Percentiles rank a stretch among this genome's conserved stretches.
Conservation (phyloP, 2,797 vertebrate species). For the Micrastur ruficollis region DNA sequence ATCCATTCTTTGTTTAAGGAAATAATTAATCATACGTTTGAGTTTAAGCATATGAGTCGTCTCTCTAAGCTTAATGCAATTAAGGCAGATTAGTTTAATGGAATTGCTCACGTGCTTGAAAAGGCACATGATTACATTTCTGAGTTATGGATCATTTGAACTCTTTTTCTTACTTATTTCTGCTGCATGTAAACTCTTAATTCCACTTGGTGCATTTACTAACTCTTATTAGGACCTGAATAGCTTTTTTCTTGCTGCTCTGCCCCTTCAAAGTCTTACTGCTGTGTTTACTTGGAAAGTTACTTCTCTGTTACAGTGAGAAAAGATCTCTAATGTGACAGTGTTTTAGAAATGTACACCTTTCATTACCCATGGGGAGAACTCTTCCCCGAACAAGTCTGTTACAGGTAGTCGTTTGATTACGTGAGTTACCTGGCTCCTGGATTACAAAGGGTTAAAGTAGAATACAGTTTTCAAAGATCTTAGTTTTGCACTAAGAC, state of each 20-base stretch:
- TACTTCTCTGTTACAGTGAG: neutral
- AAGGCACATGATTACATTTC: conserved; percentile 19
- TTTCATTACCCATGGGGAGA: neutral
- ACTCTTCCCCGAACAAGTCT: neutral
- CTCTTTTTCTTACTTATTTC: neutral
- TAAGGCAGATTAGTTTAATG: conserved; percentile 52
- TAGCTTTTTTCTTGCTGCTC: neutral
- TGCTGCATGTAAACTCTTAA: neutral
- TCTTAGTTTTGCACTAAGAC: neutral
- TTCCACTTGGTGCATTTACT: neutral
- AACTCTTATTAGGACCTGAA: neutral
- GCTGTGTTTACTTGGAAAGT: neutral
- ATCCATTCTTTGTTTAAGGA: neutral
- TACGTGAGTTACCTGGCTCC: neutral
- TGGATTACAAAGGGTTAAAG: neutral
- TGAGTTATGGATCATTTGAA: neutral
- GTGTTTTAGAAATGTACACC: neutral
- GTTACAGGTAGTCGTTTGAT: neutral
- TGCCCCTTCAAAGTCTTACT: neutral
- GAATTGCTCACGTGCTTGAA: conserved; percentile 26
- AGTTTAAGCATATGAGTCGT: neutral
- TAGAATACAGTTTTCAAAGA: neutral
- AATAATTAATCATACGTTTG: neutral
- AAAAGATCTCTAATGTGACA: neutral
- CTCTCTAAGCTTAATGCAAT: conserved; percentile 13